Percentiles rank a stretch among this genome's conserved stretches.
phyloP scores from a whole-genome alignment of 2,888 invertebrate species.

The Drosophila leonis region DNA sequence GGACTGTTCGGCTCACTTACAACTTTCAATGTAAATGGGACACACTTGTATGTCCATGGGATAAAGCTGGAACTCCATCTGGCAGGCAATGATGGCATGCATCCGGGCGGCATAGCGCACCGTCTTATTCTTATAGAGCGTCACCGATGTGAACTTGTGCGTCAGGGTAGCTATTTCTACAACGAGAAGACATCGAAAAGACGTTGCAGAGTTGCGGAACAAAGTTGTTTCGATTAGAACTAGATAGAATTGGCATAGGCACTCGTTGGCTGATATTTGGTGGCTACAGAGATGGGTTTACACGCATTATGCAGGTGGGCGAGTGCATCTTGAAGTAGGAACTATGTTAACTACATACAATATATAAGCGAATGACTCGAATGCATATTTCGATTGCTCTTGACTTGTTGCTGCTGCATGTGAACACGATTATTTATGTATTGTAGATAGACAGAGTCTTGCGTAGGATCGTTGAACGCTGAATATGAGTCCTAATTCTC shows the following conservation, averaged over 20 bases:
- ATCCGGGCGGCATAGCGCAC: conserved; percentile 92
- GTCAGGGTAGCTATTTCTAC: conserved; percentile 93
- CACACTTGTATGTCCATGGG: conserved; percentile 95
- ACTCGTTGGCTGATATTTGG: conserved; percentile 57
- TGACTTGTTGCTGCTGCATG: conserved; percentile 1
- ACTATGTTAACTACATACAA: conserved; percentile 7
- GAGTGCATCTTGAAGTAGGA: conserved; percentile 17
- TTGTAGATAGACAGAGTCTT: neutral
- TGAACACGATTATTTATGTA: neutral
- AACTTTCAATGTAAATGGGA: conserved; percentile 93
- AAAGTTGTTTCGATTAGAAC: conserved; percentile 76
- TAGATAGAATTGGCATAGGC: conserved; percentile 71
- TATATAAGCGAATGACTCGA: conserved; percentile 37
- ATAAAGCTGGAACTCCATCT: conserved; percentile 94
- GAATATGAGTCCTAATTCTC: neutral
- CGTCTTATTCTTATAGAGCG: conserved; percentile 92
- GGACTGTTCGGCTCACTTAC: conserved; percentile 87
- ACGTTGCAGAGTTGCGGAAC: conserved; percentile 80
- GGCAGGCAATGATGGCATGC: conserved; percentile 94
- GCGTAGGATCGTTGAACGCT: neutral
- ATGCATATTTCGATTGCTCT: conserved; percentile 4
- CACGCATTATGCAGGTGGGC: conserved; percentile 34
- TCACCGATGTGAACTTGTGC: conserved; percentile 93
- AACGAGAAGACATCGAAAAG: conserved; percentile 82
- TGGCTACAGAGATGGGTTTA: conserved; percentile 30